Percentiles rank a stretch among this genome's conserved stretches.
These are phyloP conservation scores for Tetraneura akinire DNA, from an alignment of 1,140 invertebrate species.

Conservation along the genomic window DNA sequence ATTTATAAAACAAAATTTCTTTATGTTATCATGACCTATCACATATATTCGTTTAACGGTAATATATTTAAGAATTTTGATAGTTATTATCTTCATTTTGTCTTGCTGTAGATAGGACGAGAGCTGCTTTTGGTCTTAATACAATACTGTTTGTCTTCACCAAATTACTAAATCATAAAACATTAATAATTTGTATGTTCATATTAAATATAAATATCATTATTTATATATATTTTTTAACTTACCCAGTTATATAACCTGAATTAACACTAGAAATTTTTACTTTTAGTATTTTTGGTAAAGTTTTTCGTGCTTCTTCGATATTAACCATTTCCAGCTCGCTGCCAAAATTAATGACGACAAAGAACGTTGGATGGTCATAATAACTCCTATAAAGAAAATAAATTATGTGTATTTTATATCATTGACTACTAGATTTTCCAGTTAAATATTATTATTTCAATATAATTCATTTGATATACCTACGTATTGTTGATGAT, in stretches of 20 bases:
- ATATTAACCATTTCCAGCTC: constrained; percentile 11
- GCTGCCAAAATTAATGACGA: constrained; percentile 52
- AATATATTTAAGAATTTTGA: too few species aligned
- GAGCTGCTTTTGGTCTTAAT: constrained; percentile 47
- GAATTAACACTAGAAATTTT: constrained; percentile 35
- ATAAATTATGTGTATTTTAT: background rate
- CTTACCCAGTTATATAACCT: constrained; percentile 34
- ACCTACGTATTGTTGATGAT: too few species aligned
- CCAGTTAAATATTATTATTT: too few species aligned
- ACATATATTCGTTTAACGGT: too few species aligned
- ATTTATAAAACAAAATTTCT: too few species aligned
- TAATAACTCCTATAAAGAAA: constrained; percentile 41
- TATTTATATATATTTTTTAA: too few species aligned
- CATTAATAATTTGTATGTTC: too few species aligned
- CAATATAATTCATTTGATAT: too few species aligned
- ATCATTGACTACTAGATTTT: too few species aligned
- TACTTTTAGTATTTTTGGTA: constrained; percentile 26
- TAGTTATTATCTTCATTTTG: constrained; percentile 10
- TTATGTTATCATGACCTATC: too few species aligned
- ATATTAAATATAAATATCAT: too few species aligned
- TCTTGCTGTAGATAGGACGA: constrained; percentile 48
- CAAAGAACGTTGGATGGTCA: constrained; percentile 52
- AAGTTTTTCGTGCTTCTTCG: background rate
- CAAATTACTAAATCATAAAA: too few species aligned
- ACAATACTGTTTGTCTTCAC: background rate